Percentiles rank a stretch among this genome's conserved stretches.
These are phyloP conservation scores for Frankliniella intonsa DNA, from an alignment of 2,888 invertebrate genomes.

Conservation along the genomic window DNA sequence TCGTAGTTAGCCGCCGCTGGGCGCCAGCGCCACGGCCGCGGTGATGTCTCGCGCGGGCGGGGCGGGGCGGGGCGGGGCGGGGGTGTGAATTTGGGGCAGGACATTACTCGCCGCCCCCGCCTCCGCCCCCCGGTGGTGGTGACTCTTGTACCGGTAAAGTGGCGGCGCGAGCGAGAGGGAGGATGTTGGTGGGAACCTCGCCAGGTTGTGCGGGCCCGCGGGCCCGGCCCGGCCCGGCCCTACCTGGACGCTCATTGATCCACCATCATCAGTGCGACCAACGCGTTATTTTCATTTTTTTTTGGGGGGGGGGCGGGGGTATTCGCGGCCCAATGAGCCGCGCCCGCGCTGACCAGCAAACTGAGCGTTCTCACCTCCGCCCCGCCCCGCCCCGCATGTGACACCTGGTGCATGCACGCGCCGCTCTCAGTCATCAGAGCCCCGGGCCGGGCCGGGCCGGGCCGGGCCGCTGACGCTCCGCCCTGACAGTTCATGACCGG, in stretches of 20 bases:
- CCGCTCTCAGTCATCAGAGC: neutral
- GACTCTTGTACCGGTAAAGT: neutral
- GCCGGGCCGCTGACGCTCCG: too few species aligned
- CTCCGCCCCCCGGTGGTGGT: neutral
- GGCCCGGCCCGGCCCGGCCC: neutral
- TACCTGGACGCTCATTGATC: neutral
- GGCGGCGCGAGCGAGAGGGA: neutral
- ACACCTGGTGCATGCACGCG: neutral
- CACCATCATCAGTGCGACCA: neutral
- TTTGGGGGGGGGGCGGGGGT: neutral
- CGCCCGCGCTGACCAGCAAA: neutral
- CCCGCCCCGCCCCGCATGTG: neutral
- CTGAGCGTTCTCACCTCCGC: neutral
- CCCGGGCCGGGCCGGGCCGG: too few species aligned
- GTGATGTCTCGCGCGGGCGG: too few species aligned
- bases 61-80: too few species aligned
- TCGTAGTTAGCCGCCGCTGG: neutral
- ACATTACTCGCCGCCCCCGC: neutral
- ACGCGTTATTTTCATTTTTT: neutral
- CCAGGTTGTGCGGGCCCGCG: neutral
- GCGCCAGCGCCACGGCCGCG: too few species aligned
- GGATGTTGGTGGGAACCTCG: constrained; percentile 2
- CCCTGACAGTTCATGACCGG: too few species aligned
- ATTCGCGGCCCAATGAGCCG: neutral
- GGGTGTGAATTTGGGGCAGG: too few species aligned